Evolutionary conservation across 2,888 invertebrate genomes (phyloP).

Genomic region (Crocallis elinguaria): DNA sequence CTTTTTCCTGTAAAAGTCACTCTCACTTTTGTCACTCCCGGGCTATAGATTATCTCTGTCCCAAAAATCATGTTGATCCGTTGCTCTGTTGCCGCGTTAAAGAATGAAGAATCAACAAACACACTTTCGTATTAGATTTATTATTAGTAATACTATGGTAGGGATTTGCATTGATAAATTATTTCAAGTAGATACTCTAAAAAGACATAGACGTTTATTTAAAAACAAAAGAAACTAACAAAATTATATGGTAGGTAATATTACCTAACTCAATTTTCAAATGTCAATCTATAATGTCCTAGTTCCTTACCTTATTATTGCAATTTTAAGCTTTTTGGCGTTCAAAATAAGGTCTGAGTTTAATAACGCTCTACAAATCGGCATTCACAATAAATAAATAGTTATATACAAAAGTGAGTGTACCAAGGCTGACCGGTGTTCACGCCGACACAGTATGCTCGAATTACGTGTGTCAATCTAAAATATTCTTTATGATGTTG

Average conservation of each 20-base stretch:
- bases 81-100: no score
- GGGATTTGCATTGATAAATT: no score
- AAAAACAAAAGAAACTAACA: slow-evolving; percentile 53
- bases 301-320: slow-evolving; percentile 32
- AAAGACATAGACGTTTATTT: slow-evolving; percentile 3
- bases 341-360: slow-evolving; percentile 40
- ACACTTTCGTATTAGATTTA: no score
- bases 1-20: no score
- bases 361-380: slow-evolving; percentile 54
- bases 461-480: slow-evolving; percentile 51
- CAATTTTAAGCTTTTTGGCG: slow-evolving; percentile 46
- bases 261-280: slow-evolving; percentile 48
- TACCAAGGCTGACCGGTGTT: slow-evolving; percentile 66
- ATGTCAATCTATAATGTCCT: slow-evolving; percentile 54
- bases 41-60: no score
- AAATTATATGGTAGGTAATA: slow-evolving; percentile 31
- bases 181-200: not conserved
- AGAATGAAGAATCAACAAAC: no score
- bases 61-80: no score
- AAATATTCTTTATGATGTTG: slow-evolving; percentile 51
- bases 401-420: slow-evolving; percentile 69
- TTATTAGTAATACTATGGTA: no score
- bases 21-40: no score
- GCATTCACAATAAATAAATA: slow-evolving; percentile 60
- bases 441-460: slow-evolving; percentile 53